These are phyloP conservation scores for Bujurquina vittata DNA, from an alignment of 2,113 vertebrate species.

Conservation along the genomic window DNA sequence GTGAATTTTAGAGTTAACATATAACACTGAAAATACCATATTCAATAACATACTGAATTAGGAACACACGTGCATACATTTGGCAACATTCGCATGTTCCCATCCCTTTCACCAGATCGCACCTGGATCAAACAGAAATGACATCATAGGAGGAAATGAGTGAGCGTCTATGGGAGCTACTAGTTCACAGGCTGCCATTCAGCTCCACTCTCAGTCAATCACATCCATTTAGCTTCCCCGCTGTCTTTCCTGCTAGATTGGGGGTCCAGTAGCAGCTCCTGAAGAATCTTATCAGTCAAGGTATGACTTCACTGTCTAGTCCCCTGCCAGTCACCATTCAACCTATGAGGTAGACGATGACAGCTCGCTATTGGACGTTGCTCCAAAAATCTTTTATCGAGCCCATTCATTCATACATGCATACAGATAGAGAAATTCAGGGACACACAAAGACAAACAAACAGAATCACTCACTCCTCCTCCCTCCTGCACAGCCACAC, in stretches of 20 bases:
- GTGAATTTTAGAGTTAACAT: not conserved
- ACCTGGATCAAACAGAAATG: slow-evolving; percentile 40
- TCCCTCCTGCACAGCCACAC: slow-evolving; percentile 49
- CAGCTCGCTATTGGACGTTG: slow-evolving; percentile 51
- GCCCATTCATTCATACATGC: slow-evolving; percentile 57
- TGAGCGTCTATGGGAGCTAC: not conserved
- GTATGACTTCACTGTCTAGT: slow-evolving; percentile 65
- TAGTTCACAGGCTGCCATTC: slow-evolving; percentile 39
- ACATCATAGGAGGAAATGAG: slow-evolving; percentile 60
- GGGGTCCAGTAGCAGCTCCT: slow-evolving; percentile 32
- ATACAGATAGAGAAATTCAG: slow-evolving; percentile 60
- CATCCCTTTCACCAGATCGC: slow-evolving; percentile 4
- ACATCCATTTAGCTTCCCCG: slow-evolving; percentile 17
- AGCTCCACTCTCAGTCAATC: slow-evolving; percentile 22
- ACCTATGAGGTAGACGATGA: slow-evolving; percentile 40
- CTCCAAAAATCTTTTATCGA: slow-evolving; percentile 64
- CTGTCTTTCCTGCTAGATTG: slow-evolving; percentile 24
- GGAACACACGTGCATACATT: not conserved
- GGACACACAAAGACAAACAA: slow-evolving; percentile 53
- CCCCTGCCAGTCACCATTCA: slow-evolving; percentile 59
- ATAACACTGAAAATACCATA: not conserved
- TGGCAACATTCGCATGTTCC: not conserved
- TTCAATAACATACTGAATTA: not conserved
- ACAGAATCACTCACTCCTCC: slow-evolving; percentile 37
- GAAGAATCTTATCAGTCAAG: slow-evolving; percentile 65